A percentile compares a stretch with the other conserved stretches of the same genome.
Evolutionary conservation across 64 coral and sea anemone species (phyloP).

Genomic region (Montipora efflorescens): DNA sequence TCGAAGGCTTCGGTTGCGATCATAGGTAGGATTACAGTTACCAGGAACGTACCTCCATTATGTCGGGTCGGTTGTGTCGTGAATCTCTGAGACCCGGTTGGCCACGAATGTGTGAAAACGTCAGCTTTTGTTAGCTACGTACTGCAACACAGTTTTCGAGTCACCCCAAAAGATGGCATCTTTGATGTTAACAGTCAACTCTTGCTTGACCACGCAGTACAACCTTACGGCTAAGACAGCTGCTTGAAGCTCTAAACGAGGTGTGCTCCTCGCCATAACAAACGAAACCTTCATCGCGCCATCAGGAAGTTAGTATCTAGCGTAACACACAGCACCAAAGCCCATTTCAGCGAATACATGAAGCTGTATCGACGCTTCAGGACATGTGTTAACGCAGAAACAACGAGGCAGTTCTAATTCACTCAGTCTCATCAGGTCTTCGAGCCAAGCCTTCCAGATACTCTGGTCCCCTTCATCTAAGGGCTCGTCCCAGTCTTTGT

Average conservation of each 20-base stretch:
- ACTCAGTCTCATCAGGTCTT: neutral
- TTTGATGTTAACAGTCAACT: conserved; percentile 24
- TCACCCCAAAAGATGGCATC: conserved; percentile 61
- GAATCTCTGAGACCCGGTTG: conserved; percentile 57
- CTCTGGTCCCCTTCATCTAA: conserved; percentile 5
- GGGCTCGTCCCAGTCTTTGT: conserved; percentile 46
- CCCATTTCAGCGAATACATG: conserved; percentile 25
- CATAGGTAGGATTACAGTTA: conserved; percentile 31
- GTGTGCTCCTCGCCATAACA: conserved; percentile 58
- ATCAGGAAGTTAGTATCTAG: conserved; percentile 43
- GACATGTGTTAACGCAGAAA: neutral
- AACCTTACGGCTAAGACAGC: conserved; percentile 48
- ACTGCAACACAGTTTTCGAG: conserved; percentile 54
- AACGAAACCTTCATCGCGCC: conserved; percentile 45
- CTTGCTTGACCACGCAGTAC: conserved; percentile 16
- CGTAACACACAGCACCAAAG: neutral
- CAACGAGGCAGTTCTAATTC: conserved; percentile 48
- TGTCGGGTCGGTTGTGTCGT: conserved; percentile 1
- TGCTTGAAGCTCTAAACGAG: conserved; percentile 61
- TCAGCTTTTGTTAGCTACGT: conserved; percentile 35
- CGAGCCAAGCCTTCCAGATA: conserved; percentile 28
- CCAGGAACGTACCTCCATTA: conserved; percentile 28
- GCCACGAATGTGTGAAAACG: conserved; percentile 73
- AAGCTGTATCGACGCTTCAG: conserved; percentile 4
- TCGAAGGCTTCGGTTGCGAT: conserved; percentile 30